Evolutionary conservation across 2,797 vertebrate species (phyloP).

Genomic region (Pachyuromys duprasi): DNA sequence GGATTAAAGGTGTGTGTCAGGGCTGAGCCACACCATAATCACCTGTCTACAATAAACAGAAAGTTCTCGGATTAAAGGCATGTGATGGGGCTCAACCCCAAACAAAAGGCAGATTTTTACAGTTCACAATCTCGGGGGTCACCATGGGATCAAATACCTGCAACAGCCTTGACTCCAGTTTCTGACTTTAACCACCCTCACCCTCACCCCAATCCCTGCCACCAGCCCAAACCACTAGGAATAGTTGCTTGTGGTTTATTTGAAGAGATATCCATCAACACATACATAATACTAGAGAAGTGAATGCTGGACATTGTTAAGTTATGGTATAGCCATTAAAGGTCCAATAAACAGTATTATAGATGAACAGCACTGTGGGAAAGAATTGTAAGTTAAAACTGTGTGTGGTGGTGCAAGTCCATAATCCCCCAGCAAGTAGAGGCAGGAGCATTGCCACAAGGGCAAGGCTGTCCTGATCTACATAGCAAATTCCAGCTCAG

Average conservation of each 20-base stretch:
- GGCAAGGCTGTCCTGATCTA: neutral
- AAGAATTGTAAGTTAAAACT: neutral
- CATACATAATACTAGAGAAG: neutral
- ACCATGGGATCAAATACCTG: too few species aligned
- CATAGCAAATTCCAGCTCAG: neutral
- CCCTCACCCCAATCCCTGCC: too few species aligned
- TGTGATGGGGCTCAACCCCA: too few species aligned
- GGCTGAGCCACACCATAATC: too few species aligned
- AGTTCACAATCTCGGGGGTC: too few species aligned
- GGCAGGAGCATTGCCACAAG: neutral
- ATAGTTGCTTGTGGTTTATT: neutral
- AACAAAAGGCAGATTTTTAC: too few species aligned
- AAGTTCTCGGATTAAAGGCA: too few species aligned
- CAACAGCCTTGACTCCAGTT: neutral
- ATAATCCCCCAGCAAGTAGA: neutral
- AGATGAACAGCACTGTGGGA: neutral
- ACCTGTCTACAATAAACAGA: too few species aligned
- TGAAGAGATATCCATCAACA: neutral
- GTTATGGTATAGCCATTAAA: neutral
- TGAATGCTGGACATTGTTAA: neutral
- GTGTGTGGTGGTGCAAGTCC: too few species aligned
- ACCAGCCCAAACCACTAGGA: neutral
- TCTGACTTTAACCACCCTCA: neutral
- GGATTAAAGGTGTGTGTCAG: too few species aligned
- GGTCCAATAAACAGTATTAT: neutral